Conservation (phyloP, 35 echinoderm and acorn worm species). For the Hemicentrotus pulcherrimus region DNA sequence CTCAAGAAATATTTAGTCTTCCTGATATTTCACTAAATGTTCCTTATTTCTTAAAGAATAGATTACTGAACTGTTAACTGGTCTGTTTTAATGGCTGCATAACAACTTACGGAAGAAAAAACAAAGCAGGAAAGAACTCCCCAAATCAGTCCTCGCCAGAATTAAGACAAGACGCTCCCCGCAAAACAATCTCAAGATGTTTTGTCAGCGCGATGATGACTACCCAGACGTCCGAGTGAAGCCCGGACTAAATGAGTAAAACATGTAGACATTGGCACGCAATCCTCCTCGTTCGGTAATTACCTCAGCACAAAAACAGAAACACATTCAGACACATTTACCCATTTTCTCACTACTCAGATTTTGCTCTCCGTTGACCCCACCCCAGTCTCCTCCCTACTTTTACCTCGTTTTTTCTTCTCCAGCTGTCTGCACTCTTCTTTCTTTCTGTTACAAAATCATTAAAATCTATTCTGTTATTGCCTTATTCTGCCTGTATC, state of each 20-base stretch:
- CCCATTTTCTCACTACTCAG: neutral
- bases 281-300: slow-evolving; percentile 15
- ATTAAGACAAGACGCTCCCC: neutral
- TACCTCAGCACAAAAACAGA: slow-evolving; percentile 35
- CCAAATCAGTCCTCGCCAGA: neutral
- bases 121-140: neutral
- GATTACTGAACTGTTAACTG: too few relatives aligned
- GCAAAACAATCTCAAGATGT: slow-evolving; percentile 12
- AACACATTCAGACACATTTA: slow-evolving; percentile 8
- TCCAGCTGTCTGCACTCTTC: neutral
- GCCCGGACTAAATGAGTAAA: slow-evolving; percentile 39
- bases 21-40: too few relatives aligned
- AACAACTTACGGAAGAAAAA: neutral
- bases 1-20: too few relatives aligned
- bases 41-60: too few relatives aligned
- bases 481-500: neutral
- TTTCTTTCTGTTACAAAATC: neutral
- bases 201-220: neutral
- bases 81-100: too few relatives aligned
- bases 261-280: slow-evolving; percentile 27
- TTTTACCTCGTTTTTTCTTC: neutral
- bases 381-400: neutral
- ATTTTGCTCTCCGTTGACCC: neutral
- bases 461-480: neutral
- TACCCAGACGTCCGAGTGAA: neutral